Conservation (phyloP, 2,797 vertebrate species). For the Hoplostethus mediterraneus region DNA sequence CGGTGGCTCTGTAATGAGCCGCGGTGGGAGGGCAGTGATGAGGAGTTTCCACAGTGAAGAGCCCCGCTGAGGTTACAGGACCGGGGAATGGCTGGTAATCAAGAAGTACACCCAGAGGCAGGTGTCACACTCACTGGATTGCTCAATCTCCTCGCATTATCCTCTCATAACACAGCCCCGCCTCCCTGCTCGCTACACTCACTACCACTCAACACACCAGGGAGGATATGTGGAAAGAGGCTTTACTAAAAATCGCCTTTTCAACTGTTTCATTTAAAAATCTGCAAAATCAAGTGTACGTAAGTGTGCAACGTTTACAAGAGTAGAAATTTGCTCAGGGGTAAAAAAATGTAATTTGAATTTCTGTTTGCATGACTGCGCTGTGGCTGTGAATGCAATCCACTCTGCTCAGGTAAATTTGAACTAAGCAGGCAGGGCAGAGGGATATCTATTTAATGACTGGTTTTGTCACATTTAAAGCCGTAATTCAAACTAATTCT, state of each 20-base stretch:
- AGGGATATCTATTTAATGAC: too few species aligned
- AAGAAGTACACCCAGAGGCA: slow-evolving; percentile 76
- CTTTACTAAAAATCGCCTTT: neutral
- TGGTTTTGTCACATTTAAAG: too few species aligned
- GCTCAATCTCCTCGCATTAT: slow-evolving; percentile 76
- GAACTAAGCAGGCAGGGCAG: too few species aligned
- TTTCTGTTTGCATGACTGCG: too few species aligned
- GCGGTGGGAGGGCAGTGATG: slow-evolving; percentile 61
- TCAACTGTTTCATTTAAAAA: neutral
- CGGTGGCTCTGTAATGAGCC: slow-evolving; percentile 65
- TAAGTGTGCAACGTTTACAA: neutral
- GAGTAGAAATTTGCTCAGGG: too few species aligned
- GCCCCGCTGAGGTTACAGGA: slow-evolving; percentile 62
- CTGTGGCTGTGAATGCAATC: too few species aligned
- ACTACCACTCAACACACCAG: slow-evolving; percentile 4
- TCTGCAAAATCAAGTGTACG: neutral
- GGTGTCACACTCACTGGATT: slow-evolving; percentile 65
- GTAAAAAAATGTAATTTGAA: too few species aligned
- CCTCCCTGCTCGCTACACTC: slow-evolving; percentile 20
- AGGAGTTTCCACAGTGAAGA: slow-evolving; percentile 65
- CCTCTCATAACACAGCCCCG: slow-evolving; percentile 60
- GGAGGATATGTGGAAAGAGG: slow-evolving; percentile 17
- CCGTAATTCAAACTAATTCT: too few species aligned
- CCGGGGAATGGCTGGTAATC: slow-evolving; percentile 68
- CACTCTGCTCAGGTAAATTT: too few species aligned